These are phyloP conservation scores for Empis livida DNA, from an alignment of 2,888 invertebrate genomes.

Conservation along the genomic window DNA sequence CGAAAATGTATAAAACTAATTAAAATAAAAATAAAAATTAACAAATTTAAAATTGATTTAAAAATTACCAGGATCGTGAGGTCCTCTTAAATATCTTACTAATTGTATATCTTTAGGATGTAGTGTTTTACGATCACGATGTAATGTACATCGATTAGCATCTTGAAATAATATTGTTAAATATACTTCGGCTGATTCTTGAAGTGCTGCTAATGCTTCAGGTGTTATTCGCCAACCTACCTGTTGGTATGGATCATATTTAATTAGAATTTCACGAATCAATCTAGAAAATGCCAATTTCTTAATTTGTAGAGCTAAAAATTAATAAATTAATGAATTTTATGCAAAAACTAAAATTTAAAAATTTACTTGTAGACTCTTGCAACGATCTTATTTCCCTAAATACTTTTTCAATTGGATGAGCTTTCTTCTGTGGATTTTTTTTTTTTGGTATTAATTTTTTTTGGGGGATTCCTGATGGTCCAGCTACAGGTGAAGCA, in stretches of 20 bases:
- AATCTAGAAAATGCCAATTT: constrained; percentile 35
- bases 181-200: constrained; percentile 39
- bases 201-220: constrained; percentile 36
- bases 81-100: constrained; percentile 32
- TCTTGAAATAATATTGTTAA: constrained; percentile 39
- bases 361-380: too few relatives aligned
- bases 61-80: constrained; percentile 1
- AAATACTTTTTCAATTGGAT: too few relatives aligned
- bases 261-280: constrained; percentile 33
- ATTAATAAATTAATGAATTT: neutral
- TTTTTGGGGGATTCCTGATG: too few relatives aligned
- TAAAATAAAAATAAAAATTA: too few relatives aligned
- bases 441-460: too few relatives aligned
- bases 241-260: neutral
- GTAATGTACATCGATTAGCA: constrained; percentile 32
- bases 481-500: too few relatives aligned
- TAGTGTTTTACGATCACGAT: constrained; percentile 38
- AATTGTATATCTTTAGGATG: constrained; percentile 37
- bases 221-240: constrained; percentile 23
- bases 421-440: too few relatives aligned
- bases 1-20: too few relatives aligned
- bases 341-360: too few relatives aligned
- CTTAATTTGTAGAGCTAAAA: constrained; percentile 29
- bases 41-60: too few relatives aligned
- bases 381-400: too few relatives aligned